Base-by-base conservation (phyloP, 2,113 vertebrate species). In the Colius striatus region DNA sequence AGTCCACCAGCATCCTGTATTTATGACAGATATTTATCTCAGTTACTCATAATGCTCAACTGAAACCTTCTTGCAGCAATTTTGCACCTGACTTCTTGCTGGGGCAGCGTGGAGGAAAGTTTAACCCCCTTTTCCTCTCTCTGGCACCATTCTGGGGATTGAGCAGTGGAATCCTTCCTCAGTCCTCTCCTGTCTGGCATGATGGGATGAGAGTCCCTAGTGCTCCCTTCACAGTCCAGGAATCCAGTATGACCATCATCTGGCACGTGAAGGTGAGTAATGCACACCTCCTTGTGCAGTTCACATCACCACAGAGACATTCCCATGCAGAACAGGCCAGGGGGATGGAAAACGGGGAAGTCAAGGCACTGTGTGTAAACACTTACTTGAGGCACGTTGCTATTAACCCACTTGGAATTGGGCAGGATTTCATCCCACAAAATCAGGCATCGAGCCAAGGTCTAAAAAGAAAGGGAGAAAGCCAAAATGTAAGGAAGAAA, bases 341-440 rank as follows among this genome's bases (percentile, higher is more conserved):
- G 1, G 22, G 73, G 51, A 57, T 21, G 58, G 16, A 32, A 71
- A 80, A 71, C 0, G 5, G 38, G 55, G 47, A 74, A 83, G 21
- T 16, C 79, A 84, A 32, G n/a, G 43, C 63, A 12, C 5, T 20
- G 38, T 26, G 32, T 10, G 6, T 6, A 23, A 82, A 47, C 66
- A 98, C 98, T 97, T 97, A 99, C 99, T 91, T 99, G 98, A 90
- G 99, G 99, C 92, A 99, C 98, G 16, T 99, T 99, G 97, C 99
- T 99, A 92, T 99, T 99, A 86, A 99, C 98, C 99, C 99, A 99
- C 87, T 99, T 98, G 38, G 98, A 98, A 95, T 98, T 98, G 34
- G 99, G 99, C 79, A 99, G 96, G 96, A 99, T 99, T 95, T 99
- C 99, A 97, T 99, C 99, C 99, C 99, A 99, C 97, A 99, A 97